Conservation (phyloP, 2,797 vertebrate species). For the Columba guinea region DNA sequence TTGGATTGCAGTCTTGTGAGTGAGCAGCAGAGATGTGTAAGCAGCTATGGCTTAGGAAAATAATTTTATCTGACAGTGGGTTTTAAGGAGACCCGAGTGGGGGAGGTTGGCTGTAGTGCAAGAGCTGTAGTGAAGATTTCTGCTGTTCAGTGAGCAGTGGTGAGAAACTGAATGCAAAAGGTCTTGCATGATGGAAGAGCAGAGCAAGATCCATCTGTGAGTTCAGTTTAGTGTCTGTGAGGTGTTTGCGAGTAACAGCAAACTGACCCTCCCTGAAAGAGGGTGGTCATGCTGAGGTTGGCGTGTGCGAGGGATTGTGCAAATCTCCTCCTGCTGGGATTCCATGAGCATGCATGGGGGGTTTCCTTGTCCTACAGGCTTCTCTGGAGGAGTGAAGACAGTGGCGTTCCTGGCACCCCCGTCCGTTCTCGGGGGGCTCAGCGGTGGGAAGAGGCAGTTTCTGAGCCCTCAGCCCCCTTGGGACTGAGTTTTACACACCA, state of each 20-base stretch:
- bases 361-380: neutral
- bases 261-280: neutral
- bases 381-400: neutral
- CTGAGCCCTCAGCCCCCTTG: neutral
- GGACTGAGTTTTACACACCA: neutral
- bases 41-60: slow-evolving; percentile 25
- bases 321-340: neutral
- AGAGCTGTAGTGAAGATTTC: neutral
- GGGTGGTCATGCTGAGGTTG: neutral
- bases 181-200: neutral
- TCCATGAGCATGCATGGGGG: neutral
- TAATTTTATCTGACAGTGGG: neutral
- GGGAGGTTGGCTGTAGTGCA: neutral
- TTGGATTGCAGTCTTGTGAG: slow-evolving; percentile 44
- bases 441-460: neutral
- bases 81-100: neutral
- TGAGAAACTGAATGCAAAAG: neutral
- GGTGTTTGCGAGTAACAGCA: neutral
- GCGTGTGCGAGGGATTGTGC: neutral
- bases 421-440: neutral
- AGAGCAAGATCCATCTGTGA: neutral
- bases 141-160: neutral
- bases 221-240: neutral
- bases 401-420: neutral
- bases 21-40: neutral